Evolutionary conservation across 1,140 invertebrate genomes (phyloP).

Genomic region (Drosophila elegans): DNA sequence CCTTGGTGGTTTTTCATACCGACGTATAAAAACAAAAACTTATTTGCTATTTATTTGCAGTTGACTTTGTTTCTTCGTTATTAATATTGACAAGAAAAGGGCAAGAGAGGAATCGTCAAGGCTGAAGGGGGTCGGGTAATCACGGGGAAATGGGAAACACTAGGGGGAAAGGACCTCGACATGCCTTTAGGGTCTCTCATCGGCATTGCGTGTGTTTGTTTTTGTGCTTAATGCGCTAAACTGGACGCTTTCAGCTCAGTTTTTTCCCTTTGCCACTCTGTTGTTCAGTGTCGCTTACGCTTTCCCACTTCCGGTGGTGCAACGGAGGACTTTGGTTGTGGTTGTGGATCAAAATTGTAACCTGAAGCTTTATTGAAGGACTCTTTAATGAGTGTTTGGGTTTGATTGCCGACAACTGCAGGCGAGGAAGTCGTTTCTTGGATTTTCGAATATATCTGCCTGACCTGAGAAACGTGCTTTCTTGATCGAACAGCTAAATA

Average conservation of each 20-base stretch:
- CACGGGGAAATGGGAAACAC: not conserved
- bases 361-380: slow-evolving; percentile 71
- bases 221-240: slow-evolving; percentile 70
- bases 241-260: slow-evolving; percentile 31
- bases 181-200: slow-evolving; percentile 42
- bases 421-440: slow-evolving; percentile 32
- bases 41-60: slow-evolving; percentile 78
- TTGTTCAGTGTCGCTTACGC: not conserved
- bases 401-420: slow-evolving; percentile 57
- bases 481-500: not conserved
- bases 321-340: slow-evolving; percentile 53
- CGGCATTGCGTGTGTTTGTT: slow-evolving; percentile 59
- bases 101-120: slow-evolving; percentile 32
- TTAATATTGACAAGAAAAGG: slow-evolving; percentile 67
- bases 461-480: slow-evolving; percentile 27
- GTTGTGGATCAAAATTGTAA: slow-evolving; percentile 75
- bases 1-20: slow-evolving; percentile 57
- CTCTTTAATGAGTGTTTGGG: slow-evolving; percentile 76
- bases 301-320: slow-evolving; percentile 59
- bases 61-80: slow-evolving; percentile 66
- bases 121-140: slow-evolving; percentile 2
- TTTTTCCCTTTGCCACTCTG: not conserved
- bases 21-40: slow-evolving; percentile 72
- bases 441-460: slow-evolving; percentile 13
- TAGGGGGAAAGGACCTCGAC: slow-evolving; percentile 32